Evolutionary conservation across 2,797 vertebrate genomes (phyloP), one percentile per base, ranked within the genome.

Genomic region (Xiphophorus birchmanni): DNA sequence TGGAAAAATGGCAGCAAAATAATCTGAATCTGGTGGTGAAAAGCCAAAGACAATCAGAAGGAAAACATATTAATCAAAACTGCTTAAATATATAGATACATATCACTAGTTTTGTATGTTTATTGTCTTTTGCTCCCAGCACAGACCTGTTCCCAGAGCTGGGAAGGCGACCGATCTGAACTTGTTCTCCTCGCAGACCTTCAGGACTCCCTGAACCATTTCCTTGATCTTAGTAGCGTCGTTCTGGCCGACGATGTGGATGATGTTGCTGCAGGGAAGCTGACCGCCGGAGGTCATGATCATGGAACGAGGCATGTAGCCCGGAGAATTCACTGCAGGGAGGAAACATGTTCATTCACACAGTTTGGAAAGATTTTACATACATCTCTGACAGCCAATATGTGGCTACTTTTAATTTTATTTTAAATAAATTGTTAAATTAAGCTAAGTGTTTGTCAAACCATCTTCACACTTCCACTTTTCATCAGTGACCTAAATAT

Each of bases 111-210:
- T 32, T 37, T 37, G 6, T 18, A 37, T 65, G 9, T 65, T 35
- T 26, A 18, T 35, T 37, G 17, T 65, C 0, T 29, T 45, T 29
- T 45, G 48, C 17, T 5, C 13, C n/a, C 29, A 40, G 54, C 2
- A 71, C 80, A 4, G 69, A 98, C 98, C 97, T 96, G 98, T 98
- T 91, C 98, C 98, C 82, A 98, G 96, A 32, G 97, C 97, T 0
- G 98, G 98, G 82, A 99, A 97, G 73, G 96, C 93, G 1, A 98
- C 89, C 0, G 97, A 97, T 0, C 37, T 76, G 71, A 96, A 91
- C 63, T 37, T 93, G 0, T 11, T 76, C 1, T 83, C 81, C 81
- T 97, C 97, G 18, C 97, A 97, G 45, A 91, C 0, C 18, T 86
- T 89, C 72, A 99, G 96, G 73, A 97, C 94, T 2, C 54, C 32